Evolutionary conservation across 1,140 invertebrate species (phyloP).

Genomic region (Olivierus martensii): DNA sequence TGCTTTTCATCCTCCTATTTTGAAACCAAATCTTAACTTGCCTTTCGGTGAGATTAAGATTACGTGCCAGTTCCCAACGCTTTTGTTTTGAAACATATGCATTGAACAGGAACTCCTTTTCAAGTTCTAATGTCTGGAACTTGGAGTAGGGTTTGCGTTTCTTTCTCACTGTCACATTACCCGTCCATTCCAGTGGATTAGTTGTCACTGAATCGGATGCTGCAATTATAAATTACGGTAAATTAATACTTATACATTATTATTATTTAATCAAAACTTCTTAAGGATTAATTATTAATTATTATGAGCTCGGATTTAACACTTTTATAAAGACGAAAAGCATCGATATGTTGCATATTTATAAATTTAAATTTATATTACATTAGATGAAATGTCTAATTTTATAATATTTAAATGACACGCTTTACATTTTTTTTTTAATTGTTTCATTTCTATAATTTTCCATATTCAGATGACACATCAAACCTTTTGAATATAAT

Average conservation of each 20-base stretch:
- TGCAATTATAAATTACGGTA: conserved; percentile 32
- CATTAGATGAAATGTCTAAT: too few relatives aligned
- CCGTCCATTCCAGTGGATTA: conserved; percentile 82
- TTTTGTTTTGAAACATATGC: conserved; percentile 96
- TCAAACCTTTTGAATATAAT: too few relatives aligned
- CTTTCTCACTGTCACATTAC: conserved; percentile 63
- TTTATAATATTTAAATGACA: too few relatives aligned
- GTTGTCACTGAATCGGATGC: conserved; percentile 24
- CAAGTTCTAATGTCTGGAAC: conserved; percentile 87
- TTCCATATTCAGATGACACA: too few relatives aligned
- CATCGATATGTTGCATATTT: too few relatives aligned
- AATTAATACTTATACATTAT: neutral
- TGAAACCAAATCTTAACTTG: conserved; percentile 95
- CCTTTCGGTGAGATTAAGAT: conserved; percentile 81
- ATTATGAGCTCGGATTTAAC: too few relatives aligned
- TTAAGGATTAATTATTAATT: too few relatives aligned
- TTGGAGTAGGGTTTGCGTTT: conserved; percentile 96
- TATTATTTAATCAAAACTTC: too few relatives aligned
- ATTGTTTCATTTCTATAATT: too few relatives aligned
- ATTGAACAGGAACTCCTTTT: conserved; percentile 94
- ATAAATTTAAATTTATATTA: too few relatives aligned
- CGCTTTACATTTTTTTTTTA: too few relatives aligned
- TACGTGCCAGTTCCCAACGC: conserved; percentile 86
- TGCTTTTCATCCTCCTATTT: conserved; percentile 98
- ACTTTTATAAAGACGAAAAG: too few relatives aligned